Evolutionary conservation across 1,140 invertebrate species (phyloP), one percentile per base, ranked within the genome.

Genomic region (Belonocnema kinseyi): DNA sequence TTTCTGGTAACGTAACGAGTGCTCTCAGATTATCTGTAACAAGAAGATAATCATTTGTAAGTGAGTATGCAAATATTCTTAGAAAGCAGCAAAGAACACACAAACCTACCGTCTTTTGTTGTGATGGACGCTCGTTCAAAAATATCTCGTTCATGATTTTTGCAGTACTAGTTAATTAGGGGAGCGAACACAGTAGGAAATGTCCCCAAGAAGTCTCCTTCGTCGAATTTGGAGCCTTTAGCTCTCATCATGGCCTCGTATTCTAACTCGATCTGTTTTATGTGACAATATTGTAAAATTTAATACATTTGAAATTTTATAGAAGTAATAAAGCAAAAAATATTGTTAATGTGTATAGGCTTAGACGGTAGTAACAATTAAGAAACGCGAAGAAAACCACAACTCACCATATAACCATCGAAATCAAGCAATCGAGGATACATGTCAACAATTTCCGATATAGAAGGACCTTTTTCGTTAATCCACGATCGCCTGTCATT

Each of bases 391-490:
- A 11, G 7, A 11, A 11, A 46, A 46, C 1, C 2, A 46, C 7
- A 56, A 56, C 54, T 56, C n/a, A 56, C 54, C 54, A 56, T 56
- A 21, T 56, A 21, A 19, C 54, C 54, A 56, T 56, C 54, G 10
- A 56, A 56, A 56, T 56, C 54, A 0, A 56, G 10, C 3, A 56
- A 10, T 2, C 54, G 17, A 17, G 54, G 54, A 56, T 56, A 56
- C 17, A 19, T 17, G 10, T 21, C 54, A 19, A 56, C 6, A 17
- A 56, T 56, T 56, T 56, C 54, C 0, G 4, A 17, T 8, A 56
- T 19, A 0, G 54, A 56, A 17, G 54, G 54, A 10, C 17, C 17
- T 56, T 56, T 17, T 3, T 56, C n/a, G 7, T 56, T 21, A 19
- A 56, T 56, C 54, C 54, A 56, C 1, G 17, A 11, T 56, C 54